Evolutionary conservation across 2,113 vertebrate species (phyloP).

Genomic region (human (Homo sapiens)): GRCh38 chr2:111155001-111155500

Average conservation of each 20-base stretch:
- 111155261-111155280: neutral
- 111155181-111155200: fast-evolving
- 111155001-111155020: fast-evolving
- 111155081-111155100: neutral
- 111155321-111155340: neutral
- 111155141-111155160: neutral
- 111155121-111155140: neutral
- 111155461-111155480: neutral
- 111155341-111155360: fast-evolving
- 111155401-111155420: neutral
- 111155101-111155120: neutral
- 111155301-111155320: neutral
- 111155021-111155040: fast-evolving
- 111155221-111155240: fast-evolving
- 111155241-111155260: neutral
- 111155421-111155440: fast-evolving
- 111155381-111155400: neutral
- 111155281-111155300: neutral
- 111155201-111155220: neutral
- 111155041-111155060: too few species aligned
- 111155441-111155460: neutral
- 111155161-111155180: neutral
- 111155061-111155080: neutral
- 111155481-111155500: neutral
- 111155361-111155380: neutral